These are phyloP conservation scores for Dendroctonus ponderosae DNA, from an alignment of 1,140 invertebrate species.

Conservation along the genomic window DNA sequence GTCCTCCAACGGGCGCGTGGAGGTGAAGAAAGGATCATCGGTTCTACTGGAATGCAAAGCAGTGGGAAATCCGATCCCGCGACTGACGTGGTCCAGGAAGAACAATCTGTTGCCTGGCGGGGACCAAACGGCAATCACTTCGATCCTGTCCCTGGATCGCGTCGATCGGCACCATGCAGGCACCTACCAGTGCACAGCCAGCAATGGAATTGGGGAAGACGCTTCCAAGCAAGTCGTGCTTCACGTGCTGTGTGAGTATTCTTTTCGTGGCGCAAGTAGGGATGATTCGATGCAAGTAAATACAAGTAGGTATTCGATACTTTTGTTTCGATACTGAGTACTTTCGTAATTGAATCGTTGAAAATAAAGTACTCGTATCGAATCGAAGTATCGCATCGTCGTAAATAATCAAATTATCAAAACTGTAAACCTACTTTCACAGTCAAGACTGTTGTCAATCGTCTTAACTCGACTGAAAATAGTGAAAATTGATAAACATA, in stretches of 20 bases:
- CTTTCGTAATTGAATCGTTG: no score
- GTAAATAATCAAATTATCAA: no score
- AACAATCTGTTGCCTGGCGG: constrained; percentile 61
- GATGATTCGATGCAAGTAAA: no score
- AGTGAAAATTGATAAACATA: no score
- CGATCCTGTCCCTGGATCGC: constrained; percentile 53
- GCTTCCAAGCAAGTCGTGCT: constrained; percentile 58
- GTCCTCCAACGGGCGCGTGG: constrained; percentile 58
- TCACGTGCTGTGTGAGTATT: constrained; percentile 61
- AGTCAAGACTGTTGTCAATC: no score
- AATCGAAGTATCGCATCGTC: no score
- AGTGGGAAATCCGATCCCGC: constrained; percentile 64
- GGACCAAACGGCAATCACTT: constrained; percentile 55
- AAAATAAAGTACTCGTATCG: no score
- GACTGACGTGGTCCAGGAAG: constrained; percentile 65
- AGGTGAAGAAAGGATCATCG: constrained; percentile 63
- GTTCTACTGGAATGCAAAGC: constrained; percentile 64
- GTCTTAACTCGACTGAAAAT: no score
- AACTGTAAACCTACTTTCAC: no score
- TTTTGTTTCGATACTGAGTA: no score
- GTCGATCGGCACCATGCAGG: constrained; percentile 62
- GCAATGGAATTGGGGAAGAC: constrained; percentile 62
- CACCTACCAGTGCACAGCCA: constrained; percentile 62
- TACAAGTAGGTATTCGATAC: no score
- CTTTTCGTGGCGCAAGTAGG: background rate